Evolutionary conservation across 2,113 vertebrate species (phyloP).

Genomic region (Malaclemys terrapin): DNA sequence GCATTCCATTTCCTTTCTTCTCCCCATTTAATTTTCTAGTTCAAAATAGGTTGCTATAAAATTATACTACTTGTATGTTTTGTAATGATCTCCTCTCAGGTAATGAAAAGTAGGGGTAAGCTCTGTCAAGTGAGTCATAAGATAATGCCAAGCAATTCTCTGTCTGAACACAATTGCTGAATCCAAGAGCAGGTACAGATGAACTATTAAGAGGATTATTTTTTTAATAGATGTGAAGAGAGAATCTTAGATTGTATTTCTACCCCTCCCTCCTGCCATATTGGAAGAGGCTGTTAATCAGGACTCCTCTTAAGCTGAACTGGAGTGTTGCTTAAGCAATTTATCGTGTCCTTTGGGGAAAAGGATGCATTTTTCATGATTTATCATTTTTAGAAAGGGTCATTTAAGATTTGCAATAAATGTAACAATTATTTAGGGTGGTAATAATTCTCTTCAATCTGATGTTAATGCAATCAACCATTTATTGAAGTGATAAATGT

Average conservation of each 20-base stretch:
- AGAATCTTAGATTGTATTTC: constrained; percentile 49
- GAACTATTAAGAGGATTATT: constrained; percentile 50
- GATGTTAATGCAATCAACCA: constrained; percentile 51
- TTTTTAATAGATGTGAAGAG: constrained; percentile 52
- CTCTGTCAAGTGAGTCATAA: constrained; percentile 73
- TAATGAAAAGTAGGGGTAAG: constrained; percentile 73
- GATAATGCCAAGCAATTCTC: constrained; percentile 72
- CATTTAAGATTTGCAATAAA: constrained; percentile 70
- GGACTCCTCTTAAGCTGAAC: constrained; percentile 20
- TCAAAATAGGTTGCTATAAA: constrained; percentile 73
- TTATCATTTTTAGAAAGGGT: constrained; percentile 57
- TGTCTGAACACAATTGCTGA: constrained; percentile 64
- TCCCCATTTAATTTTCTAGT: constrained; percentile 64
- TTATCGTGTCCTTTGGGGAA: constrained; percentile 51
- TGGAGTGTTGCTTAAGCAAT: constrained; percentile 25
- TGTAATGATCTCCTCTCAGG: constrained; percentile 72
- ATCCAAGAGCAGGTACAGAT: constrained; percentile 63
- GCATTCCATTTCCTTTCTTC: constrained; percentile 64
- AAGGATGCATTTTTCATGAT: constrained; percentile 42
- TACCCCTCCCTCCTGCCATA: constrained; percentile 37
- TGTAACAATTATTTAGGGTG: constrained; percentile 68
- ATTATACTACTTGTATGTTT: constrained; percentile 71
- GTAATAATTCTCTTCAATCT: constrained; percentile 69
- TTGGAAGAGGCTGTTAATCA: constrained; percentile 66
- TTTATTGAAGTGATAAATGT: constrained; percentile 62